These are phyloP conservation scores for Metacarcinus magister DNA, from an alignment of 2,888 invertebrate species.

Conservation along the genomic window DNA sequence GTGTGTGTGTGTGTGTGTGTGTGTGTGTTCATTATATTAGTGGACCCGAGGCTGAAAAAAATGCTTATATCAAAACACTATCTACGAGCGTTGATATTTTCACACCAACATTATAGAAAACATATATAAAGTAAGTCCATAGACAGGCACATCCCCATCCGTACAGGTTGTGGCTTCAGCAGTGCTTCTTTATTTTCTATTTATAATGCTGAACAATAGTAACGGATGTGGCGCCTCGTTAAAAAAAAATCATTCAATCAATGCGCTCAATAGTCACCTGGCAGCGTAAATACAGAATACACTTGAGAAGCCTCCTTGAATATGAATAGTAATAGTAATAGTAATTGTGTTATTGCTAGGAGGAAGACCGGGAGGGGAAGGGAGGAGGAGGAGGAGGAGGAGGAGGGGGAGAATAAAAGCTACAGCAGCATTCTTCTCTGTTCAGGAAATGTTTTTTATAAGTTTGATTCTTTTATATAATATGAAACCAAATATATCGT, in stretches of 20 bases:
- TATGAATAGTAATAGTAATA: neutral
- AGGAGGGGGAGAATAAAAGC: neutral
- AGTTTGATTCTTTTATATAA: neutral
- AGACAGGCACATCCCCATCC: neutral
- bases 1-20: neutral
- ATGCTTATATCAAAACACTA: neutral
- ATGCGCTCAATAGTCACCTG: too few species aligned
- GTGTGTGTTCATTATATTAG: neutral
- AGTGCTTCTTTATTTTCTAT: too few species aligned
- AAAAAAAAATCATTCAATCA: too few species aligned
- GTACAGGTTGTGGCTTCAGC: neutral
- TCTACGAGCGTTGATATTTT: neutral
- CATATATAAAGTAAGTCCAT: neutral
- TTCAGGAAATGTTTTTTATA: neutral
- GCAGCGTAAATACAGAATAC: neutral
- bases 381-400: neutral
- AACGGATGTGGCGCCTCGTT: too few species aligned
- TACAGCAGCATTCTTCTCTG: neutral
- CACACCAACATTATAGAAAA: neutral
- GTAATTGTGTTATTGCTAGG: neutral
- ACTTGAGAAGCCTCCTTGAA: neutral
- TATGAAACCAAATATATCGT: neutral
- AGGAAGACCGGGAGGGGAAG: neutral
- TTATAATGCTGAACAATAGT: too few species aligned
- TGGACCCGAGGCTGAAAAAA: neutral